Evolutionary conservation across 1,140 invertebrate species (phyloP), one percentile per base, ranked within the genome.

Genomic region (Diabrotica undecimpunctata): DNA sequence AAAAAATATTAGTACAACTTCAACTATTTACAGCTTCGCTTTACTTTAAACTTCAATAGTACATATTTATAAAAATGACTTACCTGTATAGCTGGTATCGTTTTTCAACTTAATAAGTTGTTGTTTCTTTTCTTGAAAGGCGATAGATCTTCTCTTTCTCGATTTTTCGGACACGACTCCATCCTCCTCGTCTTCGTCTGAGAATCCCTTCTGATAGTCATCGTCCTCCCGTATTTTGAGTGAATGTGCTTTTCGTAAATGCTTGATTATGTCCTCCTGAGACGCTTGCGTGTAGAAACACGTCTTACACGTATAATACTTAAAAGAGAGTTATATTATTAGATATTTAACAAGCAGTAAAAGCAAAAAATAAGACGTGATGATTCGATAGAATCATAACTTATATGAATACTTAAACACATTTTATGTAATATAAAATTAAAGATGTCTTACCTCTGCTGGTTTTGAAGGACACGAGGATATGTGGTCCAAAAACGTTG

Each of bases 381-480:
- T 25, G 25, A n/a, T n/a, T n/a, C n/a, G n/a, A n/a, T n/a, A n/a
- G n/a, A n/a, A n/a, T n/a, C n/a, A n/a, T n/a, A n/a, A n/a, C n/a
- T n/a, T n/a, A n/a, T n/a, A n/a, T n/a, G n/a, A n/a, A n/a, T n/a
- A n/a, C n/a, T n/a, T n/a, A n/a, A n/a, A n/a, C 25, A 25, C 1
- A 25, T 25, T 25, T 25, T 25, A 25, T 25, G 25, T 25, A 25
- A 25, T 25, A 25, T 25, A 25, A 25, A 25, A 25, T 25, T 25
- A 25, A 25, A 25, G 4, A 25, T 25, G 25, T 61, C 50, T 60
- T 66, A 74, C 72, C 62, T 71, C 39, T 11, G 56, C 58, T 5
- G 67, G 65, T 67, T 73, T 75, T 54, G 68, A 58, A 25, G 54
- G 12, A 67, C 75, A 76, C 14, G 41, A 25, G 14, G 67, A 62